Evolutionary conservation across 2,113 vertebrate species (phyloP).

Genomic region (Tupaia chinensis): DNA sequence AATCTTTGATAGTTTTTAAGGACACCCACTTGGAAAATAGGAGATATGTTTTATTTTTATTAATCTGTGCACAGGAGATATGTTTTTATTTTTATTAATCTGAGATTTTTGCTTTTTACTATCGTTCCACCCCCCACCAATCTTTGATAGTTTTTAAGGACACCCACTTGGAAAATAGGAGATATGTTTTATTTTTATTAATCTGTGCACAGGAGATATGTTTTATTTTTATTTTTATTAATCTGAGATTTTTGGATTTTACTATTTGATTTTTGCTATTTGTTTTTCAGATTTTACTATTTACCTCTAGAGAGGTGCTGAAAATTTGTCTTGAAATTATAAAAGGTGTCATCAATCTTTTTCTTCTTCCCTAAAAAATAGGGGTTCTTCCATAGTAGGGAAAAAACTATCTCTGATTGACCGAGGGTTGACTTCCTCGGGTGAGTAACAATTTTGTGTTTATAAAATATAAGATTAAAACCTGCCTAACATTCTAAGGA

Average conservation of each 20-base stretch:
- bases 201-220: neutral
- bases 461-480: neutral
- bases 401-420: neutral
- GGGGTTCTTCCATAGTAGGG: neutral
- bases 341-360: neutral
- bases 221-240: too few relatives aligned
- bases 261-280: too few relatives aligned
- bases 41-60: neutral
- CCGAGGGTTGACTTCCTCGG: neutral
- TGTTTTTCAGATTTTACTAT: too few relatives aligned
- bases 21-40: neutral
- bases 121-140: neutral
- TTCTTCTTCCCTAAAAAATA: neutral
- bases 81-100: too few relatives aligned
- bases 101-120: too few relatives aligned
- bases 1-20: constrained; percentile 3
- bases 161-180: neutral
- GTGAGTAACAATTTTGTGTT: constrained; percentile 3
- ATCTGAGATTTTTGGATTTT: neutral
- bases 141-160: constrained; percentile 14
- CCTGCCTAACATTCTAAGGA: neutral
- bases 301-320: neutral
- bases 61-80: neutral
- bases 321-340: constrained; percentile 7
- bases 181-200: neutral